phyloP scores from a whole-genome alignment of 1,140 invertebrate species.

The Zaprionus tsacasi region DNA sequence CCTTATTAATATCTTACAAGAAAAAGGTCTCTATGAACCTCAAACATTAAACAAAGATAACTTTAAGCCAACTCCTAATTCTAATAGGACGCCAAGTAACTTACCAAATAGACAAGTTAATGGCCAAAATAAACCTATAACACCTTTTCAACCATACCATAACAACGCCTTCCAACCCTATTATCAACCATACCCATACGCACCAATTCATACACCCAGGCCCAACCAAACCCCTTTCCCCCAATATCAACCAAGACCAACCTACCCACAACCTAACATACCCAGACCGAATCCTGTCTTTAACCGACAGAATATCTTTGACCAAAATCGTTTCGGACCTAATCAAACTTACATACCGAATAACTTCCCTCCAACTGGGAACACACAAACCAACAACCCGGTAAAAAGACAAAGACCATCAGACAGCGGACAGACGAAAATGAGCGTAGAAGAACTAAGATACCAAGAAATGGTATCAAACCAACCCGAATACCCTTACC shows the following conservation, averaged over 20 bases:
- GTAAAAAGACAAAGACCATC: neutral
- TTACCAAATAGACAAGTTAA: neutral
- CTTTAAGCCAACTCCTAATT: neutral
- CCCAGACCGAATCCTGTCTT: neutral
- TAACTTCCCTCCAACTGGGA: neutral
- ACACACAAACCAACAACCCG: neutral
- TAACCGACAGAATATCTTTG: conserved; percentile 3
- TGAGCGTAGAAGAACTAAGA: conserved; percentile 1
- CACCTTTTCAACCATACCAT: neutral
- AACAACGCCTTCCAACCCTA: neutral
- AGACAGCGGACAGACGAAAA: conserved; percentile 11
- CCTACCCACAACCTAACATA: neutral
- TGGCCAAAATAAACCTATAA: neutral
- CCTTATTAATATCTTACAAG: no score
- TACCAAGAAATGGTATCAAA: neutral
- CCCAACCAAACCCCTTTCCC: neutral
- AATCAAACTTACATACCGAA: neutral
- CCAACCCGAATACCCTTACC: neutral
- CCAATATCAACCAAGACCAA: neutral
- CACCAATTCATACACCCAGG: neutral
- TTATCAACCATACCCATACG: conserved; percentile 1
- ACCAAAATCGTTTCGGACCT: conserved; percentile 5
- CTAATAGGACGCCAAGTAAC: neutral
- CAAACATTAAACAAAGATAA: neutral
- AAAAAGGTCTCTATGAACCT: neutral